Evolutionary conservation across 1,140 invertebrate genomes (phyloP), one percentile per base, ranked within the genome.

Genomic region (Leptestheria dahalacensis): DNA sequence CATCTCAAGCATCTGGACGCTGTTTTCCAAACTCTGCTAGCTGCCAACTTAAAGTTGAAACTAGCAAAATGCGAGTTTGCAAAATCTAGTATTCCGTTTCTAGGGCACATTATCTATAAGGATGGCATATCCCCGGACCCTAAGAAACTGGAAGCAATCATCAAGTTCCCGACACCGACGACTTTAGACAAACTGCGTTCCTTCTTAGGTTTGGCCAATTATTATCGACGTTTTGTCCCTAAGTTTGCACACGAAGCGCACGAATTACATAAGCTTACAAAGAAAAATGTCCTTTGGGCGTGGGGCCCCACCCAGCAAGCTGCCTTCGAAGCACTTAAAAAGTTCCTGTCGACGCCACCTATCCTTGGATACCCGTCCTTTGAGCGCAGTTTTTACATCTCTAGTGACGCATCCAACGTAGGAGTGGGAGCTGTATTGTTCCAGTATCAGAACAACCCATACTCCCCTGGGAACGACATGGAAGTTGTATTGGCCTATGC

Each of bases 171-270:
- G 15, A 20, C 2, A 3, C 63, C 63, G 15, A 65, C 20, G 25
- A 63, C 61, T 54, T 20, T 60, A 33, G 56, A 63, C 24, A 57
- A 63, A 24, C 41, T 66, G 2, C 57, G 64, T 59, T 61, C 61
- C 0, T 70, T 73, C 58, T 48, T 72, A 2, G 71, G 70, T 2
- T 29, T 73, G 33, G 57, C 64, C 1, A 63, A 65, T 10, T 74
- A 73, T 52, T 74, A 69, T 59, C 53, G 72, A 12, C 60, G 65
- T n/a, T 70, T 70, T 59, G 69, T 73, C 12, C 25, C 59, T 33
- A 57, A 63, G 33, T 68, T 64, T 54, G 59, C 65, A 0, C 26
- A 59, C 24, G 60, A 67, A 2, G 59, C 64, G 3, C 51, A 60
- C 15, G 64, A 65, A 0, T 24, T 68, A n/a, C 64, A 18, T 20